These are phyloP conservation scores for Willowsia nigromaculata DNA, from an alignment of 2,888 invertebrate species.

Conservation along the genomic window DNA sequence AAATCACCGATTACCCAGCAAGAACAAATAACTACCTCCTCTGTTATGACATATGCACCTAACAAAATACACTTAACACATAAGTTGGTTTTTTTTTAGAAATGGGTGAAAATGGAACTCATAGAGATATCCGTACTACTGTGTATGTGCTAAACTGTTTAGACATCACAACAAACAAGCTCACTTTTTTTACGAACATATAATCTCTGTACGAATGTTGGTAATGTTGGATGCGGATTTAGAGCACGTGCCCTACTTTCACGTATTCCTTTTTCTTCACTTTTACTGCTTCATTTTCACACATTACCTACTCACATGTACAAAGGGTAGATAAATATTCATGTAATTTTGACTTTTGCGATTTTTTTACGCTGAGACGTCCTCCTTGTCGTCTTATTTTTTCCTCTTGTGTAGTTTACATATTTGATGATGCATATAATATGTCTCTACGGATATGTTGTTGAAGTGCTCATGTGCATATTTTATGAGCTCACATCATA, in stretches of 20 bases:
- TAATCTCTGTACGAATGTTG: not conserved
- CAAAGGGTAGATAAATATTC: conserved; percentile 21
- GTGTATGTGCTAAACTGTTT: not conserved
- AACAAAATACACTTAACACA: not conserved
- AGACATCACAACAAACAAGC: not conserved
- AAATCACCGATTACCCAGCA: not conserved
- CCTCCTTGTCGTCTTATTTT: not conserved
- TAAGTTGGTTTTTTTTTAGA: not conserved
- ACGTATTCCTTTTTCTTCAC: not conserved
- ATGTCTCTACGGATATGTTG: conserved; percentile 29
- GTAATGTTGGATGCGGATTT: not conserved
- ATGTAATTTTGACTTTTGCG: conserved; percentile 14
- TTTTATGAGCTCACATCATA: conserved; percentile 9
- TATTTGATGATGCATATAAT: conserved; percentile 17
- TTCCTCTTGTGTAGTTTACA: conserved; percentile 21
- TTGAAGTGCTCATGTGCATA: conserved; percentile 26
- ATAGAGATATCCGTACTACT: too few relatives aligned
- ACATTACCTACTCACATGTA: conserved; percentile 10
- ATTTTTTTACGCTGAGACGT: not conserved
- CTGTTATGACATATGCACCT: not conserved
- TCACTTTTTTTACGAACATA: not conserved
- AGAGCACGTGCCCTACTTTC: conserved; percentile 18
- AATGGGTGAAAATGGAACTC: not conserved
- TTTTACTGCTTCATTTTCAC: conserved; percentile 23
- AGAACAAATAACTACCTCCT: not conserved